A percentile compares a stretch with the other conserved stretches of the same genome.
These are phyloP conservation scores for Labrus mixtus DNA, from an alignment of 2,113 vertebrate species.

Conservation along the genomic window DNA sequence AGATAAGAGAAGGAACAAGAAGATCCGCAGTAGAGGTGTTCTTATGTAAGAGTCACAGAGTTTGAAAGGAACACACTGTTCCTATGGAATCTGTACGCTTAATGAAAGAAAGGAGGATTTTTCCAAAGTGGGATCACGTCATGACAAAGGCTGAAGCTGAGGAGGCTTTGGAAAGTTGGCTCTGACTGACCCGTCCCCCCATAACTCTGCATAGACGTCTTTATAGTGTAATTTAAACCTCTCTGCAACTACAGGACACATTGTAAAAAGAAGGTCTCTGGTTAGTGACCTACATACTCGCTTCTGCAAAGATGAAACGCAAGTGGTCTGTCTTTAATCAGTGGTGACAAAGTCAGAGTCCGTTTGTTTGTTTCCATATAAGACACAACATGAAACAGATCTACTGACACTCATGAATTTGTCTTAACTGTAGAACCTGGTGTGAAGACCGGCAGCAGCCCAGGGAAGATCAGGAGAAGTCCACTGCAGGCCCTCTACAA, in stretches of 20 bases:
- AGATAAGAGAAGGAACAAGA: neutral
- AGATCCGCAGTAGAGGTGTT: neutral
- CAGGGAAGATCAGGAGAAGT: constrained; percentile 84
- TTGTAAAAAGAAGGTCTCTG: constrained; percentile 13
- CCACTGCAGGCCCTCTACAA: constrained; percentile 89
- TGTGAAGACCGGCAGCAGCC: constrained; percentile 71
- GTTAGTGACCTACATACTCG: constrained; percentile 19
- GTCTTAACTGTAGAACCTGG: constrained; percentile 69
- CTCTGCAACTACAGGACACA: constrained; percentile 16
- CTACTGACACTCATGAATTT: neutral
- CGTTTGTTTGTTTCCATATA: neutral
- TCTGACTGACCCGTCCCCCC: constrained; percentile 1
- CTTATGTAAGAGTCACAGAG: constrained; percentile 28
- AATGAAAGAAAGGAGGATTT: constrained; percentile 27
- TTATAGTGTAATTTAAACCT: constrained; percentile 39
- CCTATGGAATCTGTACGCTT: constrained; percentile 54
- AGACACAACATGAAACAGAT: neutral
- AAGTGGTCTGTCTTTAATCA: constrained; percentile 7
- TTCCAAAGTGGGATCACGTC: constrained; percentile 32
- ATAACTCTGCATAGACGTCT: constrained; percentile 30
- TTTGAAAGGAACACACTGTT: constrained; percentile 60
- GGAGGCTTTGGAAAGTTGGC: constrained; percentile 43
- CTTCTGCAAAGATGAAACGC: constrained; percentile 1
- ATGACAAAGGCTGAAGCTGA: constrained; percentile 37
- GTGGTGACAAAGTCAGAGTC: neutral